Percentiles rank a stretch among this genome's conserved stretches.
Evolutionary conservation across 2,113 vertebrate genomes (phyloP).

Genomic region (Aspiorhynchus laticeps): DNA sequence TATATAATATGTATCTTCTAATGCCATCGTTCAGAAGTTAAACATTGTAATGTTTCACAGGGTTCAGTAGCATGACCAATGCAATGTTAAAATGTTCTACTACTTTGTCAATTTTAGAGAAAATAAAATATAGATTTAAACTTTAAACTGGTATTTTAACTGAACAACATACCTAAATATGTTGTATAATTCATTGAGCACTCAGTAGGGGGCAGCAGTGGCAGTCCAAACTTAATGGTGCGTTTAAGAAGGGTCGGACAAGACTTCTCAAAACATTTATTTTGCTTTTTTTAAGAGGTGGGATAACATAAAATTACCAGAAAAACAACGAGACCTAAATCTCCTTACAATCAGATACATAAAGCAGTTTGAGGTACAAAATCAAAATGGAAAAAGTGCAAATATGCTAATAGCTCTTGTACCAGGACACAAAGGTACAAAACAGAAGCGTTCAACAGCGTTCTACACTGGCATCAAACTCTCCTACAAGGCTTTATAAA

Average conservation of each 20-base stretch:
- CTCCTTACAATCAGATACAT: conserved; percentile 53
- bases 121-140: conserved; percentile 1
- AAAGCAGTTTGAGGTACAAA: conserved; percentile 51
- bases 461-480: conserved; percentile 18
- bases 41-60: not conserved
- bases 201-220: not conserved
- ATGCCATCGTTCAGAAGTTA: not conserved
- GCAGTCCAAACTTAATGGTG: not conserved
- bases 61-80: conserved; percentile 10
- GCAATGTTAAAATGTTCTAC: conserved; percentile 2
- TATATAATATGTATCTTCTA: not conserved
- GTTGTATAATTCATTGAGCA: not conserved
- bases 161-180: not conserved
- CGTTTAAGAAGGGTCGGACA: not conserved
- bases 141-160: not conserved
- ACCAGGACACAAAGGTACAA: conserved; percentile 45
- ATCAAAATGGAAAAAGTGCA: conserved; percentile 56
- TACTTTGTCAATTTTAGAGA: not conserved
- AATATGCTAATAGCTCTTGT: conserved; percentile 55
- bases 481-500: conserved; percentile 23
- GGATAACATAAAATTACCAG: conserved; percentile 52
- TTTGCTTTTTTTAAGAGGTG: conserved; percentile 46
- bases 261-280: conserved; percentile 54
- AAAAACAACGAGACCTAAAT: conserved; percentile 40
- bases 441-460: conserved; percentile 32